Base-by-base conservation (phyloP, 92 coral and sea anemone genomes). In the Paragorgia papillata region DNA sequence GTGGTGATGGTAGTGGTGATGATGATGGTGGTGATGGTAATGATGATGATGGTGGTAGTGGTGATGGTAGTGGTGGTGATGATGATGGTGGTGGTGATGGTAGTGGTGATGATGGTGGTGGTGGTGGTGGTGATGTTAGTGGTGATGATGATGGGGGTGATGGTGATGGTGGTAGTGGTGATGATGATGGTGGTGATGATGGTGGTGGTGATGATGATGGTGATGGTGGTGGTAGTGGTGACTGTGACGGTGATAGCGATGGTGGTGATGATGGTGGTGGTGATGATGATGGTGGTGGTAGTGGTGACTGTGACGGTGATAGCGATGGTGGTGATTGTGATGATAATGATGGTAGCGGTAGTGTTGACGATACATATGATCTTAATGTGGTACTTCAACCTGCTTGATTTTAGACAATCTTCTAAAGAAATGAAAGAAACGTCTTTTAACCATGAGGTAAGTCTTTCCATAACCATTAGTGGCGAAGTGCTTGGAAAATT, bases 401-500 rank as follows among this genome's bases (percentile, higher is more conserved):
- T 46, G 2, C 7, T 46, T 56, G 14, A 3, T 3, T n/a, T n/a
- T n/a, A 56, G 62, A 56, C 62, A 56, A 17, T 56, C 31, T 2
- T 56, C 62, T 1, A 22, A 56, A 22, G 62, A 56, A 56, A 22
- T 56, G 33, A 56, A 56, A 28, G 15, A 22, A 22, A 56, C 33
- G 62, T 56, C 62, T 10, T 56, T 56, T 22, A 14, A 56, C 5
- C 62, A 56, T 17, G 62, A 56, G 62, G 62, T 56, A 56, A n/a
- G 53, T 46, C 53, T 9, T 59, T 17, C 66, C 14, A 24, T 0
- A 29, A 29, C 66, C 12, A 7, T 34, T 24, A n/a, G 28, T 19
- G 35, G 24, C 24, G 66, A 6, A 13, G 7, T 59, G 2, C 5
- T 59, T 59, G 9, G 1, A 18, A 71, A 51, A 13, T 10, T 1